Percentiles rank a stretch among this genome's conserved stretches.
These are phyloP conservation scores for Diuraphis noxia DNA, from an alignment of 1,140 invertebrate genomes.

Conservation along the genomic window DNA sequence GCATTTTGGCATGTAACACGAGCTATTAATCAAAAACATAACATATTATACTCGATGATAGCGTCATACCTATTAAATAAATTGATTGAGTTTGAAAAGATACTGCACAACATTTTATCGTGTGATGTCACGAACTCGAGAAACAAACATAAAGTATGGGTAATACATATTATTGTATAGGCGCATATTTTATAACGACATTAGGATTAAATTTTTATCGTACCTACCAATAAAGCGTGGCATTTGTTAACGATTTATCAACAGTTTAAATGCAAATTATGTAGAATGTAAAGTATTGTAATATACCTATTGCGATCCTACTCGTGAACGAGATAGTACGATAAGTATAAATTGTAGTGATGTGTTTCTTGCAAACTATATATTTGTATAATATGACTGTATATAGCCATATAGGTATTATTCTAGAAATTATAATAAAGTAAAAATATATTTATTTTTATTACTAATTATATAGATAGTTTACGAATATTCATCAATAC, in stretches of 20 bases:
- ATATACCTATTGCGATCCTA: background rate
- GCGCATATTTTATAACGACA: background rate
- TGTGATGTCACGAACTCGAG: conserved; percentile 15
- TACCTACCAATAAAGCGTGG: background rate
- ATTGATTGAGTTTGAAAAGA: conserved; percentile 11
- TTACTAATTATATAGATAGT: too few relatives aligned
- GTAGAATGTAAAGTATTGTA: background rate
- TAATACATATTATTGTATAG: background rate
- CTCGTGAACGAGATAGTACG: background rate
- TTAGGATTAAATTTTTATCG: background rate
- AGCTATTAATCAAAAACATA: conserved; percentile 20
- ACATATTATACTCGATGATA: conserved; percentile 1
- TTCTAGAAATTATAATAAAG: background rate
- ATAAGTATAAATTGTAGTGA: background rate
- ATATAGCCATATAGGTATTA: too few relatives aligned
- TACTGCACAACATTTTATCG: background rate
- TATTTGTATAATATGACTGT: too few relatives aligned
- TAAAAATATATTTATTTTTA: too few relatives aligned
- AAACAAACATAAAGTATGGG: background rate
- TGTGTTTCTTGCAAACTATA: background rate
- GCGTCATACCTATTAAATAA: background rate
- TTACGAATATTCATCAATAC: too few relatives aligned
- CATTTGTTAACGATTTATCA: background rate
- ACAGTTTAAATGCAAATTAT: background rate
- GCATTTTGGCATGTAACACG: conserved; percentile 18